phyloP scores from a whole-genome alignment of 2,888 invertebrate genomes.

The Aromia moschata region DNA sequence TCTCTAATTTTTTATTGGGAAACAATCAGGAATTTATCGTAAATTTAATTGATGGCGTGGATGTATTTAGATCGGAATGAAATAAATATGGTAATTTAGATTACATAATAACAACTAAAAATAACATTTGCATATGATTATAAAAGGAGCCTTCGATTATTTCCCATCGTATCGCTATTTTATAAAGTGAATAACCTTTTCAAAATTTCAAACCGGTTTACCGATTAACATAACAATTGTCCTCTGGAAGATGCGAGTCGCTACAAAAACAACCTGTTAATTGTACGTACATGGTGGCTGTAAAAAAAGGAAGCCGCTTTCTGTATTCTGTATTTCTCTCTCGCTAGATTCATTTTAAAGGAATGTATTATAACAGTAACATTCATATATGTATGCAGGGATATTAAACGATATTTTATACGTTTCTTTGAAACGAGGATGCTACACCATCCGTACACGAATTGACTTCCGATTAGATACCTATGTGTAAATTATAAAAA shows the following conservation, averaged over 20 bases:
- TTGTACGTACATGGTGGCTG: constrained; percentile 51
- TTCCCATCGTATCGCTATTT: constrained; percentile 55
- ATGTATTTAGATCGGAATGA: constrained; percentile 46
- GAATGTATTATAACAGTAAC: too few species aligned
- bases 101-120: constrained; percentile 54
- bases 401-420: too few species aligned
- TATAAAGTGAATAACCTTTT: constrained; percentile 62
- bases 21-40: constrained; percentile 36
- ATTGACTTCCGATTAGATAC: background rate
- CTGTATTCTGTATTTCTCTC: too few species aligned
- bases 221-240: constrained; percentile 64
- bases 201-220: constrained; percentile 61
- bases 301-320: constrained; percentile 16
- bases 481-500: background rate
- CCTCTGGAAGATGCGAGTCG: constrained; percentile 51
- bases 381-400: too few species aligned
- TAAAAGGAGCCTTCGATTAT: constrained; percentile 42
- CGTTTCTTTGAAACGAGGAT: too few species aligned
- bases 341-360: background rate
- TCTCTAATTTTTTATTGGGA: constrained; percentile 30
- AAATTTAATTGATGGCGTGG: constrained; percentile 40
- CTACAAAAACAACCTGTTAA: constrained; percentile 62
- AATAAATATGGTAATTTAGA: constrained; percentile 55
- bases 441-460: too few species aligned
- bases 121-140: constrained; percentile 53